Evolutionary conservation across 2,113 vertebrate genomes (phyloP).

Genomic region (Vidua chalybeata): DNA sequence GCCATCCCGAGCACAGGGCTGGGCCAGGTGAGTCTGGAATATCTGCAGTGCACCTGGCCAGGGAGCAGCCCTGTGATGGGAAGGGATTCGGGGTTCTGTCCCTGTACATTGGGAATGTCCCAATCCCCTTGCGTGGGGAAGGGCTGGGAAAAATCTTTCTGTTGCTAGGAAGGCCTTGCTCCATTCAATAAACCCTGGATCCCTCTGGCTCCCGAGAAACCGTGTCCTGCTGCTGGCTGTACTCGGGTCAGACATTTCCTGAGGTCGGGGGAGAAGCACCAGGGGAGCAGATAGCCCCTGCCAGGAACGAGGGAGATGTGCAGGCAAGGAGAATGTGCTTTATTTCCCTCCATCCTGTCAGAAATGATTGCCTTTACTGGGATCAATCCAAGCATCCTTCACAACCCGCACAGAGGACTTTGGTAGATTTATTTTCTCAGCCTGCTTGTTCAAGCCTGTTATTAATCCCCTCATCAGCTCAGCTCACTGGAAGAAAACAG

Average conservation of each 20-base stretch:
- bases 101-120: not conserved
- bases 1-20: not conserved
- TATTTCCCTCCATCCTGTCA: slow-evolving; percentile 25
- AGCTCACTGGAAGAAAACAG: slow-evolving; percentile 58
- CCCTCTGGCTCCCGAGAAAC: not conserved
- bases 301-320: not conserved
- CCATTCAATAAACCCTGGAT: accelerated
- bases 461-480: slow-evolving; percentile 70
- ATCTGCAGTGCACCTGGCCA: not conserved
- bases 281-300: not conserved
- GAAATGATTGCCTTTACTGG: slow-evolving; percentile 24
- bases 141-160: not conserved
- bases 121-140: not conserved
- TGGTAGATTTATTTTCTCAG: slow-evolving; percentile 63
- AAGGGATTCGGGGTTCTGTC: too few species aligned
- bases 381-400: slow-evolving; percentile 58
- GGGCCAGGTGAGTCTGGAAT: not conserved
- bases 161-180: not conserved
- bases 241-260: not conserved
- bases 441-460: slow-evolving; percentile 59
- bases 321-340: not conserved
- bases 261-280: not conserved
- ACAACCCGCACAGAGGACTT: slow-evolving; percentile 38
- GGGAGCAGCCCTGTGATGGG: not conserved
- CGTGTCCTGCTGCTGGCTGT: not conserved